Percentiles rank a stretch among this genome's conserved stretches.
Conservation (phyloP, 2,888 invertebrate genomes). For the Tipula helvola region DNA sequence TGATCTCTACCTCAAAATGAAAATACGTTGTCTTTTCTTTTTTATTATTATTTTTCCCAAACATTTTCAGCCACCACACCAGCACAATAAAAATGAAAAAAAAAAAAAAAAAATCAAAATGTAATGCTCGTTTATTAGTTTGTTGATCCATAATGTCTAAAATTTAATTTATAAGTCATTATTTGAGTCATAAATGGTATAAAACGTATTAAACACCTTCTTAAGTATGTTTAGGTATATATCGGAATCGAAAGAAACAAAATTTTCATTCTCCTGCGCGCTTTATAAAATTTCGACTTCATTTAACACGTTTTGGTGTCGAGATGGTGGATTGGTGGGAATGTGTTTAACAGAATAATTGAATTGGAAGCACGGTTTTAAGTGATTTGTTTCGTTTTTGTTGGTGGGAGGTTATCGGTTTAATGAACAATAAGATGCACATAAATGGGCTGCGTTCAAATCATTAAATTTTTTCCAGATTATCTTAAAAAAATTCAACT, state of each 20-base stretch:
- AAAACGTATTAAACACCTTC: not conserved
- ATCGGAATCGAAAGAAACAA: not conserved
- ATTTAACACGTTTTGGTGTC: no score
- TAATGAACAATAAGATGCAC: no score
- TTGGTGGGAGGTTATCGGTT: no score
- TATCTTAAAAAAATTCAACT: no score
- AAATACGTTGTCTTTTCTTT: not conserved
- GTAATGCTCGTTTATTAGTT: not conserved
- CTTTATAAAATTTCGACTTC: not conserved
- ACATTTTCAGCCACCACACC: not conserved
- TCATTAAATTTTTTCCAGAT: no score
- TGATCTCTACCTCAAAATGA: not conserved
- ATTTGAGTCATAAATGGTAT: not conserved
- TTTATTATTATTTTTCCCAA: not conserved
- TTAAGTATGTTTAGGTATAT: not conserved
- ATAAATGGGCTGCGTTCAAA: no score
- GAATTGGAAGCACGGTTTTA: no score
- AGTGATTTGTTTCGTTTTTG: no score
- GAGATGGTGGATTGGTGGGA: no score
- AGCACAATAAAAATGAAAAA: not conserved
- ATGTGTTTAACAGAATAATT: no score
- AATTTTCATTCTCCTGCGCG: not conserved
- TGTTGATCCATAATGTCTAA: not conserved
- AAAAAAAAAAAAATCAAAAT: not conserved
- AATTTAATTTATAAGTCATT: not conserved